These are phyloP conservation scores for Triops longicaudatus DNA, from an alignment of 1,140 invertebrate species.

Conservation along the genomic window DNA sequence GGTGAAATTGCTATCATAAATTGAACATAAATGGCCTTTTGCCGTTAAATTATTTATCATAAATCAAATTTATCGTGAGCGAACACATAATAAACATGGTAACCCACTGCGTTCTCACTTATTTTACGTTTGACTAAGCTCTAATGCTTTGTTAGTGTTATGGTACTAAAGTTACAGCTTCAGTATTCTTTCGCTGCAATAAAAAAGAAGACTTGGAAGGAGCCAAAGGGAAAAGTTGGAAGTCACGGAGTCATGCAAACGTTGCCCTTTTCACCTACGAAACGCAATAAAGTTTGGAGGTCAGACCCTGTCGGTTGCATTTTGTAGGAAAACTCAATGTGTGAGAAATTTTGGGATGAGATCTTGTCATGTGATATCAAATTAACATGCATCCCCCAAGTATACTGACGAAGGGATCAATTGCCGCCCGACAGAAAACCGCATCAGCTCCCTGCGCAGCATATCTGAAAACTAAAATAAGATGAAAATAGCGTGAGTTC, in stretches of 20 bases:
- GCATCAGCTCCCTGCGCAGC: no score
- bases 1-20: no score
- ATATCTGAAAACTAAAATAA: no score
- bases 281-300: not conserved
- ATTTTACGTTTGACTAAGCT: no score
- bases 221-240: not conserved
- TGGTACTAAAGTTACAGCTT: not conserved
- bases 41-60: no score
- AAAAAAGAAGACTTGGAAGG: not conserved
- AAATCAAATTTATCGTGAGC: no score
- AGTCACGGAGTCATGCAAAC: not conserved
- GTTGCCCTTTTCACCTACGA: not conserved
- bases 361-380: constrained; percentile 1
- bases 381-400: not conserved
- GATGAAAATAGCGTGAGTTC: no score
- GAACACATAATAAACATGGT: no score
- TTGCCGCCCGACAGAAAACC: not conserved
- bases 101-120: no score
- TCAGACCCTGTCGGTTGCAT: not conserved
- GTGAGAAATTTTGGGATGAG: not conserved
- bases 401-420: not conserved
- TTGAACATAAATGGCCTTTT: no score
- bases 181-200: not conserved
- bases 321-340: not conserved
- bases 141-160: no score